A percentile compares a stretch with the other conserved stretches of the same genome.
phyloP scores from a whole-genome alignment of 2,113 vertebrate species.

The Sula dactylatra region DNA sequence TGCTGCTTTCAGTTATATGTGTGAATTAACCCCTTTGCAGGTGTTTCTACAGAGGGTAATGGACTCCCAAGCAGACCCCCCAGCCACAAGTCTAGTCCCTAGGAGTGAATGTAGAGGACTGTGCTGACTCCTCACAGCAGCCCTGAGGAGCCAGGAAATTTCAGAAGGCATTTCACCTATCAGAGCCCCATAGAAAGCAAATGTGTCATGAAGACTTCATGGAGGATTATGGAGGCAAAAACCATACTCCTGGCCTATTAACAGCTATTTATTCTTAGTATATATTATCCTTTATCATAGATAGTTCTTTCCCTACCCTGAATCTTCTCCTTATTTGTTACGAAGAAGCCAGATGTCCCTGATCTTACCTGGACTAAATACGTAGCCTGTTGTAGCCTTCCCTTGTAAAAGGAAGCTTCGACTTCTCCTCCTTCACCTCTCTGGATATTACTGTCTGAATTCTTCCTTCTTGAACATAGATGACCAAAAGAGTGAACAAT shows the following conservation, averaged over 20 bases:
- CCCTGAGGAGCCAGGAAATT: neutral
- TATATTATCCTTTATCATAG: neutral
- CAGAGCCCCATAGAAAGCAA: neutral
- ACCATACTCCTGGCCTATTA: neutral
- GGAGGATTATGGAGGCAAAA: neutral
- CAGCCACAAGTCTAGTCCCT: neutral
- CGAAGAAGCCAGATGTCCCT: neutral
- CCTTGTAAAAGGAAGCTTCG: neutral
- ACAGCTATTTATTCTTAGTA: neutral
- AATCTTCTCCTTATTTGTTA: neutral
- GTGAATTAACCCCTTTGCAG: neutral
- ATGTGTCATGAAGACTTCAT: neutral
- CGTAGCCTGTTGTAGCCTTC: neutral
- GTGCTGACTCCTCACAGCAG: neutral
- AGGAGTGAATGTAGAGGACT: neutral
- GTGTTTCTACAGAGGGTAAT: neutral
- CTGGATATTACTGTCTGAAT: neutral
- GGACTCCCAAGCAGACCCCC: neutral
- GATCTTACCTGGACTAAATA: neutral
- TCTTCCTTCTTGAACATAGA: neutral
- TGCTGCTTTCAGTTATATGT: neutral
- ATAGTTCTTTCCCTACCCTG: neutral
- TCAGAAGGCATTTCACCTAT: neutral
- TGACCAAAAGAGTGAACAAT: neutral
- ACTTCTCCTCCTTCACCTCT: neutral